Base-by-base conservation (phyloP, 2,888 invertebrate species). In the Eutolmus rufibarbis region DNA sequence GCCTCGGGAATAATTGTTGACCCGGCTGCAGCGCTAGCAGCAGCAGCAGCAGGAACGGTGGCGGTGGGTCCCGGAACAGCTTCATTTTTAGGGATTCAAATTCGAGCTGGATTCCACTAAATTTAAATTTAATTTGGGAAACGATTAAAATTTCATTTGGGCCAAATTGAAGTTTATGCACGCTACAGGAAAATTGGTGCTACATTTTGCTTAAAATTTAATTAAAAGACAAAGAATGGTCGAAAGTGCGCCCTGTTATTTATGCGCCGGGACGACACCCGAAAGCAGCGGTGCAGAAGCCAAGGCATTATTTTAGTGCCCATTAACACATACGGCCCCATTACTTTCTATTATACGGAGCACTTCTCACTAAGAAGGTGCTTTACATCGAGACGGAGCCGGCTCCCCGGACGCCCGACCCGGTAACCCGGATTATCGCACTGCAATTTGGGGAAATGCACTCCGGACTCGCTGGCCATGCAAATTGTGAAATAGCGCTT, bases 191-290 rank as follows among this genome's bases (percentile, higher is more conserved):
- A 46, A 85, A 85, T 74, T 85, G 85, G 85, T 85, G 85, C 74
- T 85, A 85, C 74, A 85, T 85, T 85, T 74, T 85, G 85, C 74
- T 74, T 85, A 74, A 74, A 85, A 85, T 85, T 85, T 85, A 85
- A 85, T 85, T 85, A 85, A 85, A 85, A 85, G 74, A 74, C 85
- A 85, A 85, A 85, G 85, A 85, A 85, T 85, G 85, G 85, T 46
- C 74, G 85, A 85, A 85, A 85, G 74, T 85, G 57, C 74, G 74
- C 74, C 46, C 28, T 46, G 74, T 74, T 85, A 85, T 85, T 85
- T 85, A 85, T 85, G 31, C 85, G 23, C 23, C 46, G 9, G 74
- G 46, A 85, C 23, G 85, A 85, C 85, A 85, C 46, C 66, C 74
- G 43, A 85, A 74, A 74, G 85, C 85, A 43, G 43, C 46, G 23